A percentile compares a stretch with the other conserved stretches of the same genome.
Evolutionary conservation across 2,888 invertebrate species (phyloP).

Genomic region (Scaeva pyrastri): DNA sequence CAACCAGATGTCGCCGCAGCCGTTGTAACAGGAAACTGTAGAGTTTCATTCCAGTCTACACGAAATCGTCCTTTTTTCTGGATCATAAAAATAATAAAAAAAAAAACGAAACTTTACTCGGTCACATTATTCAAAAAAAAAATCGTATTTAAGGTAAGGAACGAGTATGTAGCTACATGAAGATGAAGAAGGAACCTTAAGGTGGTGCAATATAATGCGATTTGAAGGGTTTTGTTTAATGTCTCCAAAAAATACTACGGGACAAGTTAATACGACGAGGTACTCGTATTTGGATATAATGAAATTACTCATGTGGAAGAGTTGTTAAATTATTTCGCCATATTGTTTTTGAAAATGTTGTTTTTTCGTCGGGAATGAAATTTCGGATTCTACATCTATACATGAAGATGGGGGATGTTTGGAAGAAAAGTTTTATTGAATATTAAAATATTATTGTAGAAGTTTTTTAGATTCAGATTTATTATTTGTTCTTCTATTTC

Average conservation of each 20-base stretch:
- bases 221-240: conserved; percentile 35
- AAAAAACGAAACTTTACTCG: conserved; percentile 4
- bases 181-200: conserved; percentile 4
- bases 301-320: conserved; percentile 1
- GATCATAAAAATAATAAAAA: conserved; percentile 21
- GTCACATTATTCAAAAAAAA: conserved; percentile 26
- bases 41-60: conserved; percentile 46
- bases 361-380: background rate
- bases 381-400: no score
- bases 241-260: conserved; percentile 6
- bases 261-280: no score
- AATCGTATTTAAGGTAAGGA: no score
- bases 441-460: no score
- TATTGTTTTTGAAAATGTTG: background rate
- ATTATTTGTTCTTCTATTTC: no score
- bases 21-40: conserved; percentile 48
- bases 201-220: conserved; percentile 26
- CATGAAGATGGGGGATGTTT: no score
- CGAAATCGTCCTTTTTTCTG: conserved; percentile 48
- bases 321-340: background rate
- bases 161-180: background rate
- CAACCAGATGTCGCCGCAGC: conserved; percentile 50
- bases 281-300: background rate
- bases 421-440: no score
- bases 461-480: no score